Conservation (phyloP, 2,888 invertebrate species). For the Drosophila hamatofila region DNA sequence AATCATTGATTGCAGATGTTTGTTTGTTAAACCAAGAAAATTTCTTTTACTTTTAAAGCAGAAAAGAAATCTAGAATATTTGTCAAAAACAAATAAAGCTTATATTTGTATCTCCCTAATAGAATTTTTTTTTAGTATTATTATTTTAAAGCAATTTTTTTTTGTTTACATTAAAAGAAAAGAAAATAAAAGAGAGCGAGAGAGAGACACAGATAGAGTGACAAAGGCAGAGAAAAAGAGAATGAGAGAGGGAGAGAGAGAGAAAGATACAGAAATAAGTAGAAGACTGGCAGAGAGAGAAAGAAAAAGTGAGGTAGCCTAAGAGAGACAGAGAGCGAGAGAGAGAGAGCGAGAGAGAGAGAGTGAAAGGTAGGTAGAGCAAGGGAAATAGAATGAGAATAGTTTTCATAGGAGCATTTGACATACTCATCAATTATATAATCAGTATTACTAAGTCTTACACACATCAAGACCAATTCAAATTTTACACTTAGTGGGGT, state of each 20-base stretch:
- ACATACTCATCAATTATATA: neutral
- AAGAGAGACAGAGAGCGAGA: neutral
- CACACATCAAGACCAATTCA: neutral
- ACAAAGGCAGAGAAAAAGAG: neutral
- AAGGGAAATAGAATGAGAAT: neutral
- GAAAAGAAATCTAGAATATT: neutral
- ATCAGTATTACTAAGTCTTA: fast-evolving
- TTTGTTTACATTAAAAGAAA: too few species aligned
- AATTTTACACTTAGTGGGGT: neutral
- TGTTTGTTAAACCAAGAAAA: neutral
- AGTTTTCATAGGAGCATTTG: neutral
- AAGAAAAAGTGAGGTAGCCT: neutral
- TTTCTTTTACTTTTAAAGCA: neutral
- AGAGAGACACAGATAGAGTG: neutral
- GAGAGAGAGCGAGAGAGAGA: neutral
- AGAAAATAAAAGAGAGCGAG: neutral
- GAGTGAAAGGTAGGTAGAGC: neutral
- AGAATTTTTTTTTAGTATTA: neutral
- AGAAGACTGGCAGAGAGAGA: too few species aligned
- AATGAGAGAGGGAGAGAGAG: neutral
- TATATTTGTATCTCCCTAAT: neutral
- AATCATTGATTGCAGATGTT: neutral
- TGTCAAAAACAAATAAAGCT: neutral
- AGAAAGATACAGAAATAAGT: neutral
- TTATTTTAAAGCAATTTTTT: too few species aligned